These are phyloP conservation scores for Myotis lucifugus DNA, from an alignment of 2,113 vertebrate genomes.

Conservation along the genomic window DNA sequence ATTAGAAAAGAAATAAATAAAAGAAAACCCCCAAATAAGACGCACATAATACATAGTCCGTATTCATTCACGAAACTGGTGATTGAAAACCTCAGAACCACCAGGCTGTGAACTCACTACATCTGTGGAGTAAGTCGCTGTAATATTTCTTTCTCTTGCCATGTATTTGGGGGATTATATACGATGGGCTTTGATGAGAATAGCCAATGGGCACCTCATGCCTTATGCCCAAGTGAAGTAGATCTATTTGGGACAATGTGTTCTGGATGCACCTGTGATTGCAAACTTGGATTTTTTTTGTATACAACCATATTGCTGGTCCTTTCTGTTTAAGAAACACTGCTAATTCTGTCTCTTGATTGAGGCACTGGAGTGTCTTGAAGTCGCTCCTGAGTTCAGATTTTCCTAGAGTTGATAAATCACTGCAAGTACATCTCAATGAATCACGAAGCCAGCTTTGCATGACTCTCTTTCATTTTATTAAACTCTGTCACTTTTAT, in stretches of 20 bases:
- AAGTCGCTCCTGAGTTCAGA: not conserved
- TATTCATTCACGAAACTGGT: constrained; percentile 51
- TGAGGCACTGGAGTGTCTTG: not conserved
- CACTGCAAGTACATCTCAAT: not conserved
- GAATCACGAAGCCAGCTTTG: not conserved
- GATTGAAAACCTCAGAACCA: constrained; percentile 41
- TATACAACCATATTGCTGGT: accelerated
- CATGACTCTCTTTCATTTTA: accelerated
- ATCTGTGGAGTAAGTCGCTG: not conserved
- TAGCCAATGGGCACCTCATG: accelerated
- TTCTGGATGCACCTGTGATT: not conserved
- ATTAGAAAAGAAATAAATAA: not conserved
- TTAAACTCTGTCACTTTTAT: not conserved
- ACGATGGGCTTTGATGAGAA: not conserved
- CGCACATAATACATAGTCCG: not conserved
- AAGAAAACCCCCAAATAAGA: not conserved
- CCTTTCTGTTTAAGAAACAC: accelerated
- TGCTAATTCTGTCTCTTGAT: not conserved
- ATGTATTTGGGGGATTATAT: not conserved
- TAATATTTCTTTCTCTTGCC: not conserved
- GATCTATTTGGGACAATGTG: accelerated
- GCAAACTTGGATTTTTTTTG: too few relatives aligned
- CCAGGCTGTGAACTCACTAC: not conserved
- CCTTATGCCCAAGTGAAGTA: not conserved
- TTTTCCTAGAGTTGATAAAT: not conserved